phyloP scores from a whole-genome alignment of 1,140 invertebrate species.

The Mizuhopecten yessoensis region DNA sequence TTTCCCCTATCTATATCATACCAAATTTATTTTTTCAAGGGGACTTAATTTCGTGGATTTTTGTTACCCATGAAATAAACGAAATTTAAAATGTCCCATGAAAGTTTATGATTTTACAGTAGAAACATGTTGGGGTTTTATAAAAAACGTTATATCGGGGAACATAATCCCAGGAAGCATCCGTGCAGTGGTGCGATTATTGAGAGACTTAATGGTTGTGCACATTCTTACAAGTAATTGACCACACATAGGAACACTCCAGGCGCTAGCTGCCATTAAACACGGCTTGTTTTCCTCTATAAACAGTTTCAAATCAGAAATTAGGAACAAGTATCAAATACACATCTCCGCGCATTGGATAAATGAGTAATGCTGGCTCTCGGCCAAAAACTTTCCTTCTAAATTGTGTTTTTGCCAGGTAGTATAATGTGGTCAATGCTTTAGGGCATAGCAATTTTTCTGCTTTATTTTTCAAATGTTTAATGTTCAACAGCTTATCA shows the following conservation, averaged over 20 bases:
- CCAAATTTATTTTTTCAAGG: too few relatives aligned
- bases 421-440: slow-evolving; percentile 7
- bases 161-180: not conserved
- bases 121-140: not conserved
- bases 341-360: not conserved
- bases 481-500: not conserved
- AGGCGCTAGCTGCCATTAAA: not conserved
- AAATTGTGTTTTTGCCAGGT: slow-evolving; percentile 16
- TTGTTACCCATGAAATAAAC: too few relatives aligned
- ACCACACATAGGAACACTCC: not conserved
- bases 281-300: not conserved
- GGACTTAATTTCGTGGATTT: too few relatives aligned
- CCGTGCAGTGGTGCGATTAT: not conserved
- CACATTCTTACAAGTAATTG: not conserved
- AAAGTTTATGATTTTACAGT: not conserved
- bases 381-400: not conserved
- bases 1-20: too few relatives aligned
- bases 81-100: too few relatives aligned
- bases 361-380: not conserved
- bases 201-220: not conserved
- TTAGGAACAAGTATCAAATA: not conserved
- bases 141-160: not conserved
- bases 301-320: slow-evolving; percentile 11
- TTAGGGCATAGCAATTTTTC: slow-evolving; percentile 18
- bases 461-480: not conserved